A percentile compares a stretch with the other conserved stretches of the same genome.
Conservation (phyloP, 23 tunicate genomes). For the Botrylloides violaceus region DNA sequence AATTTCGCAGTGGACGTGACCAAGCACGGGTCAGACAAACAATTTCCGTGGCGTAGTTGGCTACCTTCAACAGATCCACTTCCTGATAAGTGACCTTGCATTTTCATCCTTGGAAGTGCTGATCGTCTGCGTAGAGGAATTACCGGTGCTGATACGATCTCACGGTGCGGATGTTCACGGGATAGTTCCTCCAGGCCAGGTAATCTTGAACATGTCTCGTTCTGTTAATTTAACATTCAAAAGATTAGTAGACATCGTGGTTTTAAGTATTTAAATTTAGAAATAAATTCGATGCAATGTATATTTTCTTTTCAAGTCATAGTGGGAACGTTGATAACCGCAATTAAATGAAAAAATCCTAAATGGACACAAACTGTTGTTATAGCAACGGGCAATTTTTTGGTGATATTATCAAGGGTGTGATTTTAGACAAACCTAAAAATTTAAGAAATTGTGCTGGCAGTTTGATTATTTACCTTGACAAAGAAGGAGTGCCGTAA, state of each 20-base stretch:
- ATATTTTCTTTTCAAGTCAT: background rate
- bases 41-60: conserved; percentile 12
- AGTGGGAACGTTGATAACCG: background rate
- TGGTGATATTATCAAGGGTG: background rate
- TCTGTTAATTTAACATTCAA: too few species aligned
- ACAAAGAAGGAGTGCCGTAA: conserved; percentile 55
- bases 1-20: conserved; percentile 2
- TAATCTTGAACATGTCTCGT: conserved; percentile 9
- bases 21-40: conserved; percentile 22
- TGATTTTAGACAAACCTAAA: too few species aligned
- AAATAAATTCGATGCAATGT: background rate
- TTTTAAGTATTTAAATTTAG: background rate
- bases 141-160: background rate
- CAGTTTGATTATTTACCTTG: conserved; percentile 34
- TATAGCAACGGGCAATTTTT: background rate
- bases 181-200: conserved; percentile 8
- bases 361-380: background rate
- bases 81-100: background rate
- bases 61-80: background rate
- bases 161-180: conserved; percentile 4
- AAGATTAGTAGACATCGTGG: too few species aligned
- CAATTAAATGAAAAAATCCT: too few species aligned
- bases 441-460: background rate
- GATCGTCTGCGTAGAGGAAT: conserved; percentile 17
- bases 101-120: conserved; percentile 7